Conservation (phyloP, 2,113 vertebrate genomes). For the Xenopus borealis region DNA sequence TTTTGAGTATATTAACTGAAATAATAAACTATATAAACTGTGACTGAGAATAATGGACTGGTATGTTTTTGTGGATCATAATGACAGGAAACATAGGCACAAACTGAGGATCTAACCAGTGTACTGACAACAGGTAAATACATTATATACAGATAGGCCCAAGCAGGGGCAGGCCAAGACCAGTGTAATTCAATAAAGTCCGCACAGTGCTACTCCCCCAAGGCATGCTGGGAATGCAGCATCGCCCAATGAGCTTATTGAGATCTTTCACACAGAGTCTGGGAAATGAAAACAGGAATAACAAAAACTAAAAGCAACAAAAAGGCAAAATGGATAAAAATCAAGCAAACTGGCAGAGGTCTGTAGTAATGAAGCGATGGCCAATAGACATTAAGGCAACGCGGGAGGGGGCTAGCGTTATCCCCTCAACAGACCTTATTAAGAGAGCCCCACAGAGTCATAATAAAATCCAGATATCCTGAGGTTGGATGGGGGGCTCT, state of each 20-base stretch:
- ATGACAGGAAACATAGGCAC: conserved; percentile 14
- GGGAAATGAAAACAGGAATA: conserved; percentile 8
- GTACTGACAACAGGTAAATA: conserved; percentile 38
- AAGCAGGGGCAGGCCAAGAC: conserved; percentile 30
- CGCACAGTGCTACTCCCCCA: conserved; percentile 2
- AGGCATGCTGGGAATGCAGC: conserved; percentile 34
- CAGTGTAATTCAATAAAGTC: conserved; percentile 37
- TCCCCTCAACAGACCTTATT: conserved; percentile 24
- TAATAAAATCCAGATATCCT: conserved; percentile 21
- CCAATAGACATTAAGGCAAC: conserved; percentile 31
- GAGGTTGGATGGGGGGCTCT: background rate
- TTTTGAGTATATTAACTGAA: no score
- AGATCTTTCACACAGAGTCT: conserved; percentile 21
- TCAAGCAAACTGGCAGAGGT: conserved; percentile 13
- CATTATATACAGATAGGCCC: conserved; percentile 45
- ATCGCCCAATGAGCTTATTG: conserved; percentile 10
- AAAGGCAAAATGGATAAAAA: conserved; percentile 9
- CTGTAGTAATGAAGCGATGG: conserved; percentile 24
- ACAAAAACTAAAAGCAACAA: conserved; percentile 5
- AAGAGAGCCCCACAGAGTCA: conserved; percentile 1
- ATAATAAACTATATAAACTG: no score
- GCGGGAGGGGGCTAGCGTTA: background rate
- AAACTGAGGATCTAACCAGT: conserved; percentile 28
- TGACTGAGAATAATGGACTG: no score
- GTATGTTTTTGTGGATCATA: background rate